Conservation (phyloP, 2,888 invertebrate species). For the Caenorhabditis auriculariae region DNA sequence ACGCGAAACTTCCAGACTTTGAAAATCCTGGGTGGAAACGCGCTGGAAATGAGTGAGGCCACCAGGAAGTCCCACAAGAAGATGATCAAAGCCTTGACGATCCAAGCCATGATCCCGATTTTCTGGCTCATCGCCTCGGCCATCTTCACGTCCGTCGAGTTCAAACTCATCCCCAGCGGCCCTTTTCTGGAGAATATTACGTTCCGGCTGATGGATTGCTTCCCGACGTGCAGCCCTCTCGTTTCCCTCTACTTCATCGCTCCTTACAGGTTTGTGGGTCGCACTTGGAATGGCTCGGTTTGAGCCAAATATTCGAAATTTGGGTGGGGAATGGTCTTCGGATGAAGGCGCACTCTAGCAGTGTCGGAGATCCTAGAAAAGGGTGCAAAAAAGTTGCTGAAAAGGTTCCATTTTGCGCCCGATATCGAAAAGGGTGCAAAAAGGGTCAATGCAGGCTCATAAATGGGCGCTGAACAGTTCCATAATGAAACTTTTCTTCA, state of each 20-base stretch:
- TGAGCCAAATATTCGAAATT: no score
- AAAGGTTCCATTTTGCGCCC: no score
- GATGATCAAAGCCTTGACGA: constrained; percentile 19
- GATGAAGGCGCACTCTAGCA: no score
- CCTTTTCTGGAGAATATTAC: constrained; percentile 29
- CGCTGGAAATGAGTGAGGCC: constrained; percentile 18
- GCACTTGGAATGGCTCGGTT: no score
- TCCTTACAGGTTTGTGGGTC: constrained; percentile 10
- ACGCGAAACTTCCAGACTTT: constrained; percentile 11
- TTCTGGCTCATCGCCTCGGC: constrained; percentile 29
- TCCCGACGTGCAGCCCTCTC: constrained; percentile 11
- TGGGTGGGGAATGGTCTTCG: no score
- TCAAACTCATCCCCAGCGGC: constrained; percentile 22
- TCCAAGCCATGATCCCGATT: constrained; percentile 29
- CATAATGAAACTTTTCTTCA: no score
- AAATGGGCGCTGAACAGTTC: no score
- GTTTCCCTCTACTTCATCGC: constrained; percentile 20
- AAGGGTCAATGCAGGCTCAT: no score
- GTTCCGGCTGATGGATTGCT: constrained; percentile 29
- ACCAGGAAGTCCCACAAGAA: constrained; percentile 24
- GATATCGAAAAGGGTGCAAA: no score
- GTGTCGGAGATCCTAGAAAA: no score
- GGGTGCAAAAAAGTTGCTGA: no score
- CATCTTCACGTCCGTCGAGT: constrained; percentile 28
- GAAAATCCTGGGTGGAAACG: constrained; percentile 12